Evolutionary conservation across 2,888 invertebrate species (phyloP).

Genomic region (Pyrrhia umbra): DNA sequence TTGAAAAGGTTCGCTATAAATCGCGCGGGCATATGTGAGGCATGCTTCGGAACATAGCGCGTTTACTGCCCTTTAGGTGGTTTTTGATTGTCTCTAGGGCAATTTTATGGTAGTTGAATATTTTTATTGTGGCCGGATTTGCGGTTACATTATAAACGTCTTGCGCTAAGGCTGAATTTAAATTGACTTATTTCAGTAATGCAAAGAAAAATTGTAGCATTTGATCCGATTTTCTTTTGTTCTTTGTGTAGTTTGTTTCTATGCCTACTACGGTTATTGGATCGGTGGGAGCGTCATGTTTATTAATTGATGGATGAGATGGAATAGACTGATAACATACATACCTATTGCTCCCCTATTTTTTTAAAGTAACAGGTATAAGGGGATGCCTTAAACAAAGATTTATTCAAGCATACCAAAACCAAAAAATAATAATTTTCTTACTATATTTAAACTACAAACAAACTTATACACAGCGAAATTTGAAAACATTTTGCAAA

Average conservation of each 20-base stretch:
- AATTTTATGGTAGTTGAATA: constrained; percentile 58
- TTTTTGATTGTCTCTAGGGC: constrained; percentile 55
- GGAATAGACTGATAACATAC: not conserved
- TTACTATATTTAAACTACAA: not conserved
- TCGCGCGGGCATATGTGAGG: constrained; percentile 73
- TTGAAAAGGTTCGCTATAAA: constrained; percentile 81
- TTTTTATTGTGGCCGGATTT: constrained; percentile 46
- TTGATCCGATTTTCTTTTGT: not conserved
- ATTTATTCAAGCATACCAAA: no score
- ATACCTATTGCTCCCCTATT: no score
- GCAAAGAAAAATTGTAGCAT: not conserved
- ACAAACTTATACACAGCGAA: not conserved
- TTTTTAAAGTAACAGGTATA: not conserved
- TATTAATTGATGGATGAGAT: not conserved
- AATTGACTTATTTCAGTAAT: constrained; percentile 21
- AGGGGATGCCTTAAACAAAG: not conserved
- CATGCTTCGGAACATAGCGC: constrained; percentile 69
- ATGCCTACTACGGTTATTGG: not conserved
- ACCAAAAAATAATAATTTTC: no score
- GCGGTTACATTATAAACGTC: constrained; percentile 48
- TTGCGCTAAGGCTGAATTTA: constrained; percentile 24
- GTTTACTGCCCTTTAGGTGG: constrained; percentile 54
- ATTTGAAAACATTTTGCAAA: no score
- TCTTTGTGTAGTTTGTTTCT: not conserved
- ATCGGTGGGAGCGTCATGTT: not conserved